Base-by-base conservation (phyloP, 1,140 invertebrate species). In the Drosophila serrata region DNA sequence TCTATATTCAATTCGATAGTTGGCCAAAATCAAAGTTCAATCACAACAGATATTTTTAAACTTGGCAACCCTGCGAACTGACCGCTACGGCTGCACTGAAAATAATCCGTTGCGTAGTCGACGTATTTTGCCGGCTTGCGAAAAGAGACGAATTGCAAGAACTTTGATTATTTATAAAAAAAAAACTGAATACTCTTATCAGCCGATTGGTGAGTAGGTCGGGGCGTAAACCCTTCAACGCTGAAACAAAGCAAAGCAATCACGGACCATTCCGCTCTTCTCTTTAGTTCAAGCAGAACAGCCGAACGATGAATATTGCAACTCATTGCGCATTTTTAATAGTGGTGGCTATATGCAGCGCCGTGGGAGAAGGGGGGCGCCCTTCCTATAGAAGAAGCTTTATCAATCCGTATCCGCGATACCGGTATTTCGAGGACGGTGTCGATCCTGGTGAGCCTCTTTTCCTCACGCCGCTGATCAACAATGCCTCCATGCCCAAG, bases 331-430 rank as follows among this genome's bases (percentile, higher is more conserved):
- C 61, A 58, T 27, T 88, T 59, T 13, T 86, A 62, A 62, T 79
- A 51, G 64, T 61, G 42, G 40, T 48, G 51, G 35, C 48, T 17
- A 43, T 57, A 15, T 55, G 17, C 22, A 73, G 31, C 22, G 72
- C 39, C 0, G 15, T 12, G 24, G 49, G 12, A 11, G 27, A 13
- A 0, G 39, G 39, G 7, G 45, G n/a, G 8, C 62, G 81, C 29
- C 64, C 53, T 11, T 45, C 87, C 4, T 77, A 86, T 55, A 62
- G 60, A 12, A 56, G 49, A 6, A 91, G 91, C 70, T 92, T 92
- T 42, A 77, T 92, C 24, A 92, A 92, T 69, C 91, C 91, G 0
- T 92, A 92, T 79, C 91, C 91, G 0, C 75, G 91, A 0, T 92
- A 64, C 48, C 49, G 76, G 27, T 65, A 62, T 31, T 91, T 46